Percentiles rank a stretch among this genome's conserved stretches.
phyloP scores from a whole-genome alignment of 1,140 invertebrate species.

The Brachionus calyciflorus region DNA sequence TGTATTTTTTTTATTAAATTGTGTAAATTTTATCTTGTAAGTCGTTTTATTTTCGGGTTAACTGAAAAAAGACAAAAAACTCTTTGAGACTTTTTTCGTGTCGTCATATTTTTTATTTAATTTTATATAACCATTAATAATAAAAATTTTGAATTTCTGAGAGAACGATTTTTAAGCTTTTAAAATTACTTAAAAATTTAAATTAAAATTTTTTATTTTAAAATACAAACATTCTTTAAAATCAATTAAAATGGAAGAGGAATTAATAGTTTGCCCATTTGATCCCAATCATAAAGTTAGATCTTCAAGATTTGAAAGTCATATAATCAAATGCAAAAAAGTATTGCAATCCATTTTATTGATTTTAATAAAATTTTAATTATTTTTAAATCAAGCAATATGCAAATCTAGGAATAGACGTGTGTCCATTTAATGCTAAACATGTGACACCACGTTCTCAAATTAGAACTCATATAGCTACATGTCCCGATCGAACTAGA shows the following conservation, averaged over 20 bases:
- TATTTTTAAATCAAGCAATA: not conserved
- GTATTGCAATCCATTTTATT: not conserved
- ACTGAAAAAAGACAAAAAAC: no score
- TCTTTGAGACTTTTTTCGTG: no score
- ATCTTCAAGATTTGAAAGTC: conserved; percentile 24
- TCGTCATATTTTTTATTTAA: no score
- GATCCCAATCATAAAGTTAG: conserved; percentile 23
- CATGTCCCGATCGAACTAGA: conserved; percentile 9
- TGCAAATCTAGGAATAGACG: conserved; percentile 4
- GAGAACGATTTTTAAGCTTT: no score
- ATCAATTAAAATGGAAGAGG: conserved; percentile 27
- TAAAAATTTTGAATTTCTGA: no score
- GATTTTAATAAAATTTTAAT: not conserved
- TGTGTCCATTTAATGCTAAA: conserved; percentile 44
- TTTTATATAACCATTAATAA: no score
- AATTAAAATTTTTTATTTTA: not conserved
- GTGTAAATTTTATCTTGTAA: no score
- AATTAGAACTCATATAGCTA: conserved; percentile 27
- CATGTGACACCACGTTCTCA: not conserved
- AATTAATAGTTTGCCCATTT: conserved; percentile 22
- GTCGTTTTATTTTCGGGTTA: no score
- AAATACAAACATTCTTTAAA: no score
- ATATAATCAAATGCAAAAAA: conserved; percentile 18
- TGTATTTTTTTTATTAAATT: no score
- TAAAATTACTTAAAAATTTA: no score